phyloP scores from a whole-genome alignment of 2,113 vertebrate genomes.

The Stictonetta naevosa region DNA sequence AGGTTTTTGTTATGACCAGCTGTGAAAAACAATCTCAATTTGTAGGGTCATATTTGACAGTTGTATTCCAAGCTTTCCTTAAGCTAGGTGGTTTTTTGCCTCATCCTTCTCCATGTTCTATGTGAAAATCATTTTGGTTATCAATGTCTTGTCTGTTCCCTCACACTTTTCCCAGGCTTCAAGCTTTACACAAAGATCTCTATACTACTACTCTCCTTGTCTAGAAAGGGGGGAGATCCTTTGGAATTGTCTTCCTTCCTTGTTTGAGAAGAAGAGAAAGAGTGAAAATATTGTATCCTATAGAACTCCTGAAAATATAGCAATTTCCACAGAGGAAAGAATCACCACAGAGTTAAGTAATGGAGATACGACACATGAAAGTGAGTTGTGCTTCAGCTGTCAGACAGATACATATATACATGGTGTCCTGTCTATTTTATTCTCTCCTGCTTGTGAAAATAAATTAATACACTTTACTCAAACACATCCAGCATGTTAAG shows the following conservation, averaged over 20 bases:
- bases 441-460: neutral
- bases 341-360: neutral
- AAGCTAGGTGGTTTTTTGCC: neutral
- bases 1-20: neutral
- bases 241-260: neutral
- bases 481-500: rapidly evolving
- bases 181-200: neutral
- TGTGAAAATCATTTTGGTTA: neutral
- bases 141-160: rapidly evolving
- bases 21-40: neutral
- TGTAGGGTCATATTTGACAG: neutral
- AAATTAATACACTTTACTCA: neutral
- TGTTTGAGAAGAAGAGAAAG: neutral
- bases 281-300: neutral
- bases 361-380: neutral
- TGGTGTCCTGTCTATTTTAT: neutral
- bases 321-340: rapidly evolving
- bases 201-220: neutral
- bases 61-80: neutral
- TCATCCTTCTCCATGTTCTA: neutral
- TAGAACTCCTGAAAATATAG: neutral
- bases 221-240: neutral
- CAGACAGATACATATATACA: neutral
- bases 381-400: neutral
- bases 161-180: neutral